Percentiles rank a stretch among this genome's conserved stretches.
These are phyloP conservation scores for Thaleichthys pacificus DNA, from an alignment of 2,797 vertebrate species.

Conservation along the genomic window DNA sequence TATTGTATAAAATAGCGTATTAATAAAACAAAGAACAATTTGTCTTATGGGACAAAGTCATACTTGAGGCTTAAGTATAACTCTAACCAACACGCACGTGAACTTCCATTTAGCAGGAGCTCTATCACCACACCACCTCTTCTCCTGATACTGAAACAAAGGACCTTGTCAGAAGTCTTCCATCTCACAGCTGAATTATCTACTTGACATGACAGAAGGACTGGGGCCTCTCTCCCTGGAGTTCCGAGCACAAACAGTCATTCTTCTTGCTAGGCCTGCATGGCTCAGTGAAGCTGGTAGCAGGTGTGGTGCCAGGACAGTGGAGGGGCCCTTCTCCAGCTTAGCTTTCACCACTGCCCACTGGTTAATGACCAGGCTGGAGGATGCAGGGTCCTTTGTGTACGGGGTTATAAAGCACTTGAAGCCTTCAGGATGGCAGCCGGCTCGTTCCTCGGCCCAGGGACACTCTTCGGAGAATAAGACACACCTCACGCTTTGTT, in stretches of 20 bases:
- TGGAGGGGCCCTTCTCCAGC: conserved; percentile 54
- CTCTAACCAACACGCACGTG: background rate
- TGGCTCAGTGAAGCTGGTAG: conserved; percentile 61
- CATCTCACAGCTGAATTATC: conserved; percentile 65
- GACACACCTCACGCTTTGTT: conserved; percentile 73
- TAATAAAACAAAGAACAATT: background rate
- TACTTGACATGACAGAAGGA: conserved; percentile 70
- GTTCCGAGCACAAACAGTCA: conserved; percentile 64
- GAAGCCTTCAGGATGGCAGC: conserved; percentile 77
- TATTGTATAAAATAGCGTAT: background rate
- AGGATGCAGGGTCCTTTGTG: conserved; percentile 69
- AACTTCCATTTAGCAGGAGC: background rate
- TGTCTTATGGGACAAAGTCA: background rate
- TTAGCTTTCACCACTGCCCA: conserved; percentile 59
- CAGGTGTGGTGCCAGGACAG: conserved; percentile 36
- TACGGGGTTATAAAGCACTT: conserved; percentile 78
- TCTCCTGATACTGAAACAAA: conserved; percentile 50
- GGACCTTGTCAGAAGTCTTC: conserved; percentile 63
- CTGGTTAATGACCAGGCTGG: conserved; percentile 74
- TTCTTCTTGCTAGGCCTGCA: conserved; percentile 68
- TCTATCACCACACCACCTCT: background rate
- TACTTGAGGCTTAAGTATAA: background rate
- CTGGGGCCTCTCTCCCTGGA: conserved; percentile 67
- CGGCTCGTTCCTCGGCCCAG: conserved; percentile 72
- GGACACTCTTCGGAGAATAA: conserved; percentile 69